Evolutionary conservation across 2,113 vertebrate species (phyloP), one percentile per base, ranked within the genome.

Genomic region (Corapipo altera): DNA sequence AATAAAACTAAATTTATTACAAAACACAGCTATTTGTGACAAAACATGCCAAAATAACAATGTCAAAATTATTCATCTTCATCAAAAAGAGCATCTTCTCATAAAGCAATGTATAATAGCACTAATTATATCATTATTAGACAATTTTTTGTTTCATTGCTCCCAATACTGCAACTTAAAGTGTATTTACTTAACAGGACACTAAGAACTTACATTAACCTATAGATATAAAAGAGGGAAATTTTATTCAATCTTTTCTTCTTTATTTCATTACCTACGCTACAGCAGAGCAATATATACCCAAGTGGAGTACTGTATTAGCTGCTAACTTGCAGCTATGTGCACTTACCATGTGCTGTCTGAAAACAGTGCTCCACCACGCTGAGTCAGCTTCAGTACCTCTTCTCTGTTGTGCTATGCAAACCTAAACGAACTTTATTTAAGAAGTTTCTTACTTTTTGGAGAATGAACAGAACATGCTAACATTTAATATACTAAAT

Each of bases 241-340:
- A 83, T 49, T n/a, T 49, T 61, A 64, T 67, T 64, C 61, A 37
- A 89, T 92, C 32, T 87, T 57, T 91, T 58, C 54, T 89, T 59
- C 55, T 94, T 89, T 85, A 90, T 85, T 80, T 84, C 80, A 95
- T 86, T 87, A 91, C 30, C 46, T 77, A 18, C 23, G 41, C 32
- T 73, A 62, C 51, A 86, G 71, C 44, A 90, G 48, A 76, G 37
- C 32, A 62, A 91, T 49, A 80, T 3, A 74, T 77, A 84, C 8
- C 27, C 86, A 91, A 72, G 84, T 86, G 91, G 76, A 89, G 61
- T 12, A 61, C 26, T 76, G 33, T 20, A 35, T 16, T 81, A 71
- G 84, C 89, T 91, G 80, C 75, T 91, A 57, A 88, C 64, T 51
- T 71, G 91, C 89, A 93, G 81, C 87, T 91, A 89, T 55, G 58